Percentiles rank a stretch among this genome's conserved stretches.
Evolutionary conservation across 2,888 invertebrate genomes (phyloP).

Genomic region (Atrina japonica): DNA sequence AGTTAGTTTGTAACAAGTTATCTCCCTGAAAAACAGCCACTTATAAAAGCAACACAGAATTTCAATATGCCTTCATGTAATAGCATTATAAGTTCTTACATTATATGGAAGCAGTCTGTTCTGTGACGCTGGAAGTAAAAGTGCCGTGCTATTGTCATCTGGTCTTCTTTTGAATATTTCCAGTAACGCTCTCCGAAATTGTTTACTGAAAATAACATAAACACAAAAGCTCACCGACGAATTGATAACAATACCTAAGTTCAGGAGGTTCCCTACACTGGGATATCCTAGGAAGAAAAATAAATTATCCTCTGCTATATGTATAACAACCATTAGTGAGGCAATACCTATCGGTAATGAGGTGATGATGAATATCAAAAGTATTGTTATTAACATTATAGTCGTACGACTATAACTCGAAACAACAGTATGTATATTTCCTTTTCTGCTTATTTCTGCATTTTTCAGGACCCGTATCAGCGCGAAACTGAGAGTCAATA

Average conservation of each 20-base stretch:
- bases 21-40: too few species aligned
- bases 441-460: neutral
- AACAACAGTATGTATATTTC: neutral
- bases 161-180: too few species aligned
- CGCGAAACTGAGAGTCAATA: conserved; percentile 1
- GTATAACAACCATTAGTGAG: neutral
- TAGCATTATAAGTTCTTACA: too few species aligned
- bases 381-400: conserved; percentile 15
- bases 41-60: too few species aligned
- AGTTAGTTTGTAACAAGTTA: too few species aligned
- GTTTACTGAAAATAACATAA: conserved; percentile 2
- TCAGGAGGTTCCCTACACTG: conserved; percentile 4
- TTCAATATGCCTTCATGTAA: too few species aligned
- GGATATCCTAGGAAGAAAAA: conserved; percentile 15
- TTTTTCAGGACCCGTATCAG: neutral
- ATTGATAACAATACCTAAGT: neutral
- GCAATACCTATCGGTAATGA: conserved; percentile 22
- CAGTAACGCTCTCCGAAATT: conserved; percentile 1
- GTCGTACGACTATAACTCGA: conserved; percentile 13
- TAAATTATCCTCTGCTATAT: neutral
- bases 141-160: too few species aligned
- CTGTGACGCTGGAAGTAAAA: too few species aligned
- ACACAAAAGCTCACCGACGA: neutral
- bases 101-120: too few species aligned
- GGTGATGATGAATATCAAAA: conserved; percentile 9